Conservation (phyloP, 2,113 vertebrate genomes). For the Chlamydotis undulata region DNA sequence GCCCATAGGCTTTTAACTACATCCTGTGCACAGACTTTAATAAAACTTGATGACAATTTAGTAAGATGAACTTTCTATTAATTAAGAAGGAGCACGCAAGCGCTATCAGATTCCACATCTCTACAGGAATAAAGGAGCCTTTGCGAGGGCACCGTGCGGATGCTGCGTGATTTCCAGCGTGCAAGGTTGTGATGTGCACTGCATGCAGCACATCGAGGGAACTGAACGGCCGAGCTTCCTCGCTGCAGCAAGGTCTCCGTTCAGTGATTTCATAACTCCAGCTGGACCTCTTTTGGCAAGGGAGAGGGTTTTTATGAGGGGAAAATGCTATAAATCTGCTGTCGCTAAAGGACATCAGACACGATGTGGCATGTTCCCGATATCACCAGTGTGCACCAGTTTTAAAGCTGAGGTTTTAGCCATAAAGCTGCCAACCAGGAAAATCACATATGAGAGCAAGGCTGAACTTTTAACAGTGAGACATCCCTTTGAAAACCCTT, state of each 20-base stretch:
- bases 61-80: background rate
- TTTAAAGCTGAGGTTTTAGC: slow-evolving; percentile 42
- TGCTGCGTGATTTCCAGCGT: background rate
- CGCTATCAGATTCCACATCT: background rate
- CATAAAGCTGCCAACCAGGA: slow-evolving; percentile 60
- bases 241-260: background rate
- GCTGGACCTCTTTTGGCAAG: slow-evolving; percentile 42
- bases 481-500: slow-evolving; percentile 42
- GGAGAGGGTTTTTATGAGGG: slow-evolving; percentile 57
- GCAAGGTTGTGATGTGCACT: background rate
- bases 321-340: slow-evolving; percentile 64
- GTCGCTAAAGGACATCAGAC: slow-evolving; percentile 44
- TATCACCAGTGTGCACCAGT: slow-evolving; percentile 42
- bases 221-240: background rate
- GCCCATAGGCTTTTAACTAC: background rate
- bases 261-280: slow-evolving; percentile 46
- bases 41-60: background rate
- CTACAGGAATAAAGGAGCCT: background rate
- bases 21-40: background rate
- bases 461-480: slow-evolving; percentile 28
- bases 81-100: background rate
- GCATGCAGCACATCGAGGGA: background rate
- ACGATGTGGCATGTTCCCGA: slow-evolving; percentile 34
- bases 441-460: background rate
- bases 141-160: rapidly evolving